Conservation (phyloP, 2,113 vertebrate species). For the Dipodomys spectabilis region DNA sequence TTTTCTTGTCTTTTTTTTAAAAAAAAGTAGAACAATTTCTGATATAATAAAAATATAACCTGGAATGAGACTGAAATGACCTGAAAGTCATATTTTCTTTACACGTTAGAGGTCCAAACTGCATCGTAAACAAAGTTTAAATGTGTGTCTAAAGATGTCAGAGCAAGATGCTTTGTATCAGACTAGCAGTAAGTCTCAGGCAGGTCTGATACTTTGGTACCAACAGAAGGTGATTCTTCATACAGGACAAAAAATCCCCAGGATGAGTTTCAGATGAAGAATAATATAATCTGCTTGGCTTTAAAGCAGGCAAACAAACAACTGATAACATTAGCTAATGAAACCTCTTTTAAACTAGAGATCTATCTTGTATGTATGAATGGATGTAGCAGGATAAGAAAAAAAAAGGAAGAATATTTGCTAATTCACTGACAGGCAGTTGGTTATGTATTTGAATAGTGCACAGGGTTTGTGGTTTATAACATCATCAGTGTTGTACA, state of each 20-base stretch:
- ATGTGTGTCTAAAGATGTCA: background rate
- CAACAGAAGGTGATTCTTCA: background rate
- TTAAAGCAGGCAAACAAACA: slow-evolving; percentile 17
- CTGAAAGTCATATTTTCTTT: background rate
- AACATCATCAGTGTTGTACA: slow-evolving; percentile 52
- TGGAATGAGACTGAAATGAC: background rate
- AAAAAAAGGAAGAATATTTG: background rate
- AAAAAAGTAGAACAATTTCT: background rate
- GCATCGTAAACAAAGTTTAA: background rate
- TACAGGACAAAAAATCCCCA: slow-evolving; percentile 2
- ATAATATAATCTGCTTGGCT: background rate
- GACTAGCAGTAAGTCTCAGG: background rate
- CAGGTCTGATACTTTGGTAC: background rate
- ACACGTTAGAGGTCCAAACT: background rate
- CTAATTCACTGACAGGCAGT: background rate
- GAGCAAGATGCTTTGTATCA: background rate
- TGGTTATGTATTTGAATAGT: slow-evolving; percentile 9
- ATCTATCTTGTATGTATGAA: background rate
- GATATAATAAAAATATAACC: background rate
- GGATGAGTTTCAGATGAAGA: slow-evolving; percentile 19
- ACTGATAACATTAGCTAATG: background rate
- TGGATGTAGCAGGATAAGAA: background rate
- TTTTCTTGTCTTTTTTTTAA: no score
- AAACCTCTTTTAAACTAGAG: slow-evolving; percentile 39
- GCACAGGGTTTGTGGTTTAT: slow-evolving; percentile 55